Conservation (phyloP, 2,888 invertebrate genomes). For the Trissolcus brochymenae region DNA sequence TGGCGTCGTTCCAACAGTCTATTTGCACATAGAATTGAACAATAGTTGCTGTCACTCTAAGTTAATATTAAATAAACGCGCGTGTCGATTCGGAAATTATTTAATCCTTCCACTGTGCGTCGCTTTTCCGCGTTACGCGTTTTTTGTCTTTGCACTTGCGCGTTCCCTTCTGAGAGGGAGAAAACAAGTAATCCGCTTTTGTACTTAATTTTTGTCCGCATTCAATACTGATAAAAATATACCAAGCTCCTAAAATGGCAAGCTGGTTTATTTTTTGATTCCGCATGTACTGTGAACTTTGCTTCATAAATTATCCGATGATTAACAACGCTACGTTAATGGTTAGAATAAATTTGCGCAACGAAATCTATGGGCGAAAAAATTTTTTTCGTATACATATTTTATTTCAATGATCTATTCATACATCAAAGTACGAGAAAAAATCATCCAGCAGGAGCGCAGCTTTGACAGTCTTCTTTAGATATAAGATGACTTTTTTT, state of each 20-base stretch:
- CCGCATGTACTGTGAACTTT: no score
- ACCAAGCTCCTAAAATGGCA: not conserved
- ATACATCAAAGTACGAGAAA: slow-evolving; percentile 5
- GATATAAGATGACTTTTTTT: slow-evolving; percentile 26
- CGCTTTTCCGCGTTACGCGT: not conserved
- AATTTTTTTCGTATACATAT: slow-evolving; percentile 16
- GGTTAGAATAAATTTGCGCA: not conserved
- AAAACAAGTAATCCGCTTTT: no score
- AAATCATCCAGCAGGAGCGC: slow-evolving; percentile 13
- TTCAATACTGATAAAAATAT: slow-evolving; percentile 1
- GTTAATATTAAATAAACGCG: slow-evolving; percentile 39
- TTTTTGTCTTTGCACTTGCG: not conserved
- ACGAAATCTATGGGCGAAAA: not conserved
- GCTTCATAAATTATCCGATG: not conserved
- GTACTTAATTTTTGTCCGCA: no score
- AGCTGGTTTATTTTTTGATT: slow-evolving; percentile 3
- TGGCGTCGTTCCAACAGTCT: slow-evolving; percentile 35
- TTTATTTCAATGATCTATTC: slow-evolving; percentile 28
- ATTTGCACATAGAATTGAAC: slow-evolving; percentile 34
- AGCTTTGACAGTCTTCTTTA: slow-evolving; percentile 24
- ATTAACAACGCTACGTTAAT: not conserved
- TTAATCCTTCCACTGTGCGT: slow-evolving; percentile 3
- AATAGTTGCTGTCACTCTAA: slow-evolving; percentile 44
- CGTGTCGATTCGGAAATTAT: slow-evolving; percentile 20
- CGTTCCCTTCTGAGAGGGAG: not conserved